Base-by-base conservation (phyloP, 2,797 vertebrate genomes). In the Coreius guichenoti region DNA sequence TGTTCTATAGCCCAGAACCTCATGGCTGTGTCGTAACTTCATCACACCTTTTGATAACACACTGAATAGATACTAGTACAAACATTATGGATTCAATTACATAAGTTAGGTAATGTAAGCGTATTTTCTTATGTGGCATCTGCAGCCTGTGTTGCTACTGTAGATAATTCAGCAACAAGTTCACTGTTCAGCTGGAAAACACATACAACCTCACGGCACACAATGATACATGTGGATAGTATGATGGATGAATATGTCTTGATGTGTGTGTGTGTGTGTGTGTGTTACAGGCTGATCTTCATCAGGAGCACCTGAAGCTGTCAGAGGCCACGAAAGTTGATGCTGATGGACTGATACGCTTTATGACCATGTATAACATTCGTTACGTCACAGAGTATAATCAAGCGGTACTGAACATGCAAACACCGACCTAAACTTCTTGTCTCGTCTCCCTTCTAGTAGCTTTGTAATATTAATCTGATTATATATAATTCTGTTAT, bases 351-450 rank as follows among this genome's bases (percentile, higher is more conserved):
- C 87, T 99, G n/a, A 92, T 91, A 2, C 95, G 92, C 75, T 99
- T 98, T 23, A 80, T 99, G 86, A 92, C 83, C 47, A 92, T 94
- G 43, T 97, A 98, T 0, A 96, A 95, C 81, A 84, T 99, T 29
- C 95, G 90, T 65, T 94, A 95, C 92, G 92, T 99, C 91, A 98
- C 98, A 1, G 97, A 99, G 26, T 99, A 99, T 92, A 94, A 93
- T 81, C 94, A 97, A 91, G 92, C 94, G 96, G 98, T 99, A 94
- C 93, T 31, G 12, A 43, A 43, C 54, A 36, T 5, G 4, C 51
- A 61, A 6, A 14, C 63, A 70, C 1, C 4, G 2, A 43, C 39
- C 56, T 61, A 12, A 16, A 29, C 61, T 31, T 65, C 26, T 12
- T 13, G n/a, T 45, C 13, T 33, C 45, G 2, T 14, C 26, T 31